phyloP scores from a whole-genome alignment of 2,113 vertebrate species.

The Cepphus grylle region DNA sequence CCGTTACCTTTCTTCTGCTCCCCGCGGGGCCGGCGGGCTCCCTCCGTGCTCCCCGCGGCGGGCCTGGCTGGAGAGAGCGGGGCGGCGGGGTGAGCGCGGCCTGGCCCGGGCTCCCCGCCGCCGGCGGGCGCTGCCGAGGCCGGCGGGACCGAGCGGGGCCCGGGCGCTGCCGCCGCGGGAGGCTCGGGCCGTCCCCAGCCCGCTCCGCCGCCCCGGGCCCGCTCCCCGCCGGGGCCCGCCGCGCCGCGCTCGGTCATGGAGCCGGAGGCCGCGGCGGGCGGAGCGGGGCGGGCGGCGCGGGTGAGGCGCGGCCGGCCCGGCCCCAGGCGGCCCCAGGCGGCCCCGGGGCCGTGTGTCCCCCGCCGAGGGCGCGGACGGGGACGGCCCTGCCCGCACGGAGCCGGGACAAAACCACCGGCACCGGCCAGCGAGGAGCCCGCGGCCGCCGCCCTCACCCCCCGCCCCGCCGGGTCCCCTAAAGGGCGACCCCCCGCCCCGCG shows the following conservation, averaged over 20 bases:
- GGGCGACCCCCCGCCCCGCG: neutral
- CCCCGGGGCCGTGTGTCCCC: too few species aligned
- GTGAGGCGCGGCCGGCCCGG: too few species aligned
- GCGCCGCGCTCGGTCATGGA: neutral
- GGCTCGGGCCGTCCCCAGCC: neutral
- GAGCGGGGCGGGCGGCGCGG: neutral
- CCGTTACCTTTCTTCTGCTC: slow-evolving; percentile 44
- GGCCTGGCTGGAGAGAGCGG: slow-evolving; percentile 70
- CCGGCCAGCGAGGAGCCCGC: neutral
- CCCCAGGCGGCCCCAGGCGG: too few species aligned
- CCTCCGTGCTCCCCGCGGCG: slow-evolving; percentile 67
- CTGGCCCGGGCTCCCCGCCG: neutral
- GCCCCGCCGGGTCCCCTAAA: neutral
- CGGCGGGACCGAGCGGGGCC: too few species aligned
- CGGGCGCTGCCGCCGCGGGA: neutral
- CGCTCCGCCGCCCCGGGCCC: neutral
- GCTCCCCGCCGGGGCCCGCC: neutral
- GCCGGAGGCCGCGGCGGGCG: neutral
- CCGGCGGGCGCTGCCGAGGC: neutral
- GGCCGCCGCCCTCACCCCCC: too few species aligned
- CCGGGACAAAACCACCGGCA: too few species aligned
- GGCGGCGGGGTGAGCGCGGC: neutral
- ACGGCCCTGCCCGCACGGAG: too few species aligned
- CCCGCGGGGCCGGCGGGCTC: slow-evolving; percentile 67
- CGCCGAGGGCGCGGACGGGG: too few species aligned